Base-by-base conservation (phyloP, 1,140 invertebrate genomes). In the Pentalonia nigronervosa region DNA sequence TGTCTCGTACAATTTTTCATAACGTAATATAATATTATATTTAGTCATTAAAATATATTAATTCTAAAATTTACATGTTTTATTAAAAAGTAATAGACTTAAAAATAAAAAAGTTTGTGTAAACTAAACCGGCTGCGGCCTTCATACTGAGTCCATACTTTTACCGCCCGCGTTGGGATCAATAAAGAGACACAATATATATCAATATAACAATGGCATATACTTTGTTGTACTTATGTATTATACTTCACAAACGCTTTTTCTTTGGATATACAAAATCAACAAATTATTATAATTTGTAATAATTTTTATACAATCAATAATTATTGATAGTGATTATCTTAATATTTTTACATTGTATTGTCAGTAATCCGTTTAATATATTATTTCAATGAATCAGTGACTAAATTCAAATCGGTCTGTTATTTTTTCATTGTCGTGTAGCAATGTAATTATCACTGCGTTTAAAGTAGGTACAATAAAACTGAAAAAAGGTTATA, bases 101-200 rank as follows among this genome's bases (percentile, higher is more conserved):
- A 7, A 50, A 34, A 36, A 89, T n/a, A 50, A 87, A 50, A n/a
- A 34, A 89, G 36, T 86, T 17, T 25, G 9, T 23, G 21, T 45
- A 9, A 41, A 41, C 45, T 30, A 60, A 60, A 89, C 34, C 21
- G 34, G 36, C 88, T 60, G 50, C 34, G 36, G 56, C 89, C 36
- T 67, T 67, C 53, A 60, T 50, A 34, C 17, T 50, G n/a, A 20
- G 87, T 41, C 34, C 8, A 90, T 90, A 25, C 36, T n/a, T 50
- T 48, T 45, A 56, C 53, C 53, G 53, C 36, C n/a, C 20, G 23
- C 36, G 23, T 90, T 90, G 53, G 89, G 53, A 90, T 90, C 89
- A 90, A 90, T 90, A 90, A 60, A 60, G 53, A 90, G 89, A 67
- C 36, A 56, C 34, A 60, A 90, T 90, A 60, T 60, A 25, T 67